Evolutionary conservation across 2,888 invertebrate species (phyloP).

Genomic region (Rotaria sp.): DNA sequence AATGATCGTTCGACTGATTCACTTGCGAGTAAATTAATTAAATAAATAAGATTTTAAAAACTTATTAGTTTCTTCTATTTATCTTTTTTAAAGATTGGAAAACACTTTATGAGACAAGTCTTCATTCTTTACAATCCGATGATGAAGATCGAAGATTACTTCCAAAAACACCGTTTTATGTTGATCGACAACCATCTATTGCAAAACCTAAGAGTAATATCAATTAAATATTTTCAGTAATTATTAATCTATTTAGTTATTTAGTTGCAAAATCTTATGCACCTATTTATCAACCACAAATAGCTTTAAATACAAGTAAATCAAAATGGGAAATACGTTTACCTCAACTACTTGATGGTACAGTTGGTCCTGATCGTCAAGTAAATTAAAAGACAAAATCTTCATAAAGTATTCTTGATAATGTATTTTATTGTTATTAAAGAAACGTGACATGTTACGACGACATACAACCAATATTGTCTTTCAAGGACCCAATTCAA

Average conservation of each 20-base stretch:
- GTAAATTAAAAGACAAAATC: not conserved
- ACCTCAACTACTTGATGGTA: not conserved
- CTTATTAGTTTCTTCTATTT: too few relatives aligned
- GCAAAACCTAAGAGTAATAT: not conserved
- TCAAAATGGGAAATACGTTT: conserved; percentile 22
- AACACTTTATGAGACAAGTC: not conserved
- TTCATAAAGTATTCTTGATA: too few relatives aligned
- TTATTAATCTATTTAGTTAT: not conserved
- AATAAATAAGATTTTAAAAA: not conserved
- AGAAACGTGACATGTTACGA: not conserved
- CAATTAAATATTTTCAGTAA: not conserved
- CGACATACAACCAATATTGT: conserved; percentile 15
- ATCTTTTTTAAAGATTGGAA: not conserved
- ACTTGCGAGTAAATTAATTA: not conserved
- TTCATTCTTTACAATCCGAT: not conserved
- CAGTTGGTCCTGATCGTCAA: conserved; percentile 27
- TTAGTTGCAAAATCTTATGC: not conserved
- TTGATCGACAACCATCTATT: not conserved
- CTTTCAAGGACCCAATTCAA: not conserved
- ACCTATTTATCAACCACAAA: not conserved
- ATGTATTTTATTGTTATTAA: not conserved
- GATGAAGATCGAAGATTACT: not conserved
- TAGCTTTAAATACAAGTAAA: not conserved
- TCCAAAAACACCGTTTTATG: not conserved
- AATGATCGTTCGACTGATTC: not conserved